phyloP scores from a whole-genome alignment of 2,113 vertebrate species.

The Australoheros scitulus region DNA sequence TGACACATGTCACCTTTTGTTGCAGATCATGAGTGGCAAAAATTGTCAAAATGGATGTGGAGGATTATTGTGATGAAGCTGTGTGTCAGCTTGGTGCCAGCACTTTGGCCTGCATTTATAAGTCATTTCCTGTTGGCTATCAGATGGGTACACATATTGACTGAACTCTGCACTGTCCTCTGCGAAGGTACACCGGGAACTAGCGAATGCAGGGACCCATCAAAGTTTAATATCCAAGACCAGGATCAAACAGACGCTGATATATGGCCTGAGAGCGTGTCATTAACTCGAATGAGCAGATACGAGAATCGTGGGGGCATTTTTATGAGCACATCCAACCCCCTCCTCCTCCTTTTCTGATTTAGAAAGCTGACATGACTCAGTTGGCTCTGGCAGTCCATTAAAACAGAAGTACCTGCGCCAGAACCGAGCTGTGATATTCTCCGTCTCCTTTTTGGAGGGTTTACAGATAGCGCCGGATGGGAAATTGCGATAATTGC shows the following conservation, averaged over 20 bases:
- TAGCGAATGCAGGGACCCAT: constrained; percentile 47
- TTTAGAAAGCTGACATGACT: constrained; percentile 71
- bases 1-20: constrained; percentile 39
- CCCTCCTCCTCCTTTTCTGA: constrained; percentile 51
- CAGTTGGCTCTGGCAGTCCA: constrained; percentile 55
- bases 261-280: constrained; percentile 56
- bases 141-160: constrained; percentile 25
- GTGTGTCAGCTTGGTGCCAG: constrained; percentile 23
- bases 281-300: constrained; percentile 70
- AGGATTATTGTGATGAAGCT: constrained; percentile 5
- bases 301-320: constrained; percentile 48
- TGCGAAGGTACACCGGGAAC: constrained; percentile 24
- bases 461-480: neutral
- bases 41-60: constrained; percentile 37
- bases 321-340: constrained; percentile 60
- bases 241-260: constrained; percentile 69
- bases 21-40: constrained; percentile 21
- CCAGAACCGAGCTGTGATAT: constrained; percentile 20
- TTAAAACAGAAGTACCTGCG: constrained; percentile 59
- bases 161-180: constrained; percentile 45
- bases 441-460: neutral
- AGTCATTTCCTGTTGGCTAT: constrained; percentile 49
- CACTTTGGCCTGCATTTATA: constrained; percentile 21
- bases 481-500: constrained; percentile 21
- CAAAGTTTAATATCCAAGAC: constrained; percentile 72